Evolutionary conservation across 1,140 invertebrate genomes (phyloP).

Genomic region (Drosophila kanapiae): DNA sequence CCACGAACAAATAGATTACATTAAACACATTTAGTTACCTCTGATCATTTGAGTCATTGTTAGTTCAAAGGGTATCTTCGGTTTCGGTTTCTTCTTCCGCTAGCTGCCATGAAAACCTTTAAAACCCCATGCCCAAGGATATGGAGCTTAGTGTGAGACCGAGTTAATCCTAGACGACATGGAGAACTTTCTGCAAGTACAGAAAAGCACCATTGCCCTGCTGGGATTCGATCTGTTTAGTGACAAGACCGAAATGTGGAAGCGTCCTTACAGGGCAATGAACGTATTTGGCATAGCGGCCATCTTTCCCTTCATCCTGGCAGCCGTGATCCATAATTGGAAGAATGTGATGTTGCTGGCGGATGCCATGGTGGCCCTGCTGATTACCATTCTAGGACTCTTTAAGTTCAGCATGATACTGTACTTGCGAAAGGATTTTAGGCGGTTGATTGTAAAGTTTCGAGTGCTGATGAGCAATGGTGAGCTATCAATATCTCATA

Average conservation of each 20-base stretch:
- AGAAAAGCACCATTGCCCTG: constrained; percentile 28
- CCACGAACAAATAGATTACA: too few relatives aligned
- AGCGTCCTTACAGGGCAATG: constrained; percentile 32
- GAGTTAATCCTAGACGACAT: neutral
- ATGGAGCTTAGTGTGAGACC: neutral
- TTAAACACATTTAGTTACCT: too few relatives aligned
- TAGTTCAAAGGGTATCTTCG: neutral
- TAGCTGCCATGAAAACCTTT: neutral
- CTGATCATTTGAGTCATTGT: too few relatives aligned
- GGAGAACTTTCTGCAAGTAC: constrained; percentile 38
- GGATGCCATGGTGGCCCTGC: constrained; percentile 41
- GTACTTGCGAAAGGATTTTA: constrained; percentile 30
- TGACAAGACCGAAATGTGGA: constrained; percentile 39
- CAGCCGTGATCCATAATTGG: constrained; percentile 30
- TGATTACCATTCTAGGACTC: constrained; percentile 44
- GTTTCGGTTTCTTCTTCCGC: neutral
- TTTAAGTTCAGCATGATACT: constrained; percentile 56
- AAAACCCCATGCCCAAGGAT: neutral
- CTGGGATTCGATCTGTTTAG: constrained; percentile 37
- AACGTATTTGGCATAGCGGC: constrained; percentile 23
- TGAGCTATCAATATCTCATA: neutral
- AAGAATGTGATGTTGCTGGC: constrained; percentile 37
- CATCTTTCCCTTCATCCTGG: constrained; percentile 49
- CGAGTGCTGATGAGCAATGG: constrained; percentile 24
- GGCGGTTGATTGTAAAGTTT: constrained; percentile 22